Base-by-base conservation (phyloP, 2,797 vertebrate species). In the Sparus aurata region DNA sequence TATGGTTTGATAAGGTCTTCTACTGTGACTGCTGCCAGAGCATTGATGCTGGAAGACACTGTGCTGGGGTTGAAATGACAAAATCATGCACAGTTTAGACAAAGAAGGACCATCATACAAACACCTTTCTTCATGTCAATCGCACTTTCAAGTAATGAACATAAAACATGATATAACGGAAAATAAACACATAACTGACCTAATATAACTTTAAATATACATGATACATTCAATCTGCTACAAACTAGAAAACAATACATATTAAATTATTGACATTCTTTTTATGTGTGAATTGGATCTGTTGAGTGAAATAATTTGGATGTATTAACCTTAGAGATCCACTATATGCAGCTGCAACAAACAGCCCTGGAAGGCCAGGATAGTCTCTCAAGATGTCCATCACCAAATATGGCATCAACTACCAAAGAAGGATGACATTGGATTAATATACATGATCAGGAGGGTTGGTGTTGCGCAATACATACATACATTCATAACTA, bases 11-110 rank as follows among this genome's bases (percentile, higher is more conserved):
- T 90, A 53, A 99, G 86, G 70, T 99, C 98, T 92, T 98, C 96
- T 0, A 98, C 92, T 0, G 97, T 98, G 41, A 99, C 98, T 0
- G 98, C 96, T 69, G 97, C 95, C 84, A 99, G 87, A 16, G 97
- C 97, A 25, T 97, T 99, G 83, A 99, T 97, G 84, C 97, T 97
- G 90, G 98, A 98, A 20, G 98, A 99, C 86, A 98, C 97, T 0
- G 97, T 99, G 92, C 98, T 99, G 84, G 6, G 73, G 67, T 53
- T 38, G 49, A 25, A 5, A 60, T 7, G 12, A 59, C 17, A 53
- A 58, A 50, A 38, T 20, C 2, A 58, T 34, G 49, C 5, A 18
- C 2, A 65, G 7, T 49, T 27, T 5, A 68, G 2, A 72, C 18
- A 54, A 47, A 43, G 10, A 53, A 12, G 0, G 13, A 11, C 16